These are phyloP conservation scores for Ephestia elutella DNA, from an alignment of 1,140 invertebrate genomes.

Conservation along the genomic window DNA sequence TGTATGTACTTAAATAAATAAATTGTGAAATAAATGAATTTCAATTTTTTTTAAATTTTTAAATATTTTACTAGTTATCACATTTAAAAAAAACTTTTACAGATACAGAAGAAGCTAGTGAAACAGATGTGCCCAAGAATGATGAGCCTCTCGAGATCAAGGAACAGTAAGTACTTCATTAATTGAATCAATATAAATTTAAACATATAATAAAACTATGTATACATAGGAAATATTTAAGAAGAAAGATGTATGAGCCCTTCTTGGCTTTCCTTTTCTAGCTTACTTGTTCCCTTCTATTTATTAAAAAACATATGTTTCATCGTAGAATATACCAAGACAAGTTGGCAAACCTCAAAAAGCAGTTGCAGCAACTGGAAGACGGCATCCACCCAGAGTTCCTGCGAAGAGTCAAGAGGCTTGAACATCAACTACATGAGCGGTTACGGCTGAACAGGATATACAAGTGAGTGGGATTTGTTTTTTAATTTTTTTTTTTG, in stretches of 20 bases:
- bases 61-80: too few relatives aligned
- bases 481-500: too few relatives aligned
- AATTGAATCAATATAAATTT: too few relatives aligned
- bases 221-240: too few relatives aligned
- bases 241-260: too few relatives aligned
- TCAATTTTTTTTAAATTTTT: too few relatives aligned
- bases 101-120: constrained; percentile 94
- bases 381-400: constrained; percentile 92
- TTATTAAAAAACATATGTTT: too few relatives aligned
- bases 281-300: too few relatives aligned
- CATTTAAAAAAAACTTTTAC: constrained; percentile 32
- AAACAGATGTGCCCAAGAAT: constrained; percentile 88
- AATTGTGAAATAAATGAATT: too few relatives aligned
- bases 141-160: constrained; percentile 91
- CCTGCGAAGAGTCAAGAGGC: constrained; percentile 84
- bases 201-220: too few relatives aligned
- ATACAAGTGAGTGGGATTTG: constrained; percentile 76
- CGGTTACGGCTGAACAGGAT: constrained; percentile 87
- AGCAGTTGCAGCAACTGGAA: constrained; percentile 90
- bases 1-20: too few relatives aligned
- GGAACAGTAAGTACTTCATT: constrained; percentile 84
- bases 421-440: constrained; percentile 89
- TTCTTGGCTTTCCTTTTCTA: too few relatives aligned
- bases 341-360: constrained; percentile 91
- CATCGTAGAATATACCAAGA: constrained; percentile 97